Conservation (phyloP, 2,113 vertebrate species). For the Notechis scutatus region DNA sequence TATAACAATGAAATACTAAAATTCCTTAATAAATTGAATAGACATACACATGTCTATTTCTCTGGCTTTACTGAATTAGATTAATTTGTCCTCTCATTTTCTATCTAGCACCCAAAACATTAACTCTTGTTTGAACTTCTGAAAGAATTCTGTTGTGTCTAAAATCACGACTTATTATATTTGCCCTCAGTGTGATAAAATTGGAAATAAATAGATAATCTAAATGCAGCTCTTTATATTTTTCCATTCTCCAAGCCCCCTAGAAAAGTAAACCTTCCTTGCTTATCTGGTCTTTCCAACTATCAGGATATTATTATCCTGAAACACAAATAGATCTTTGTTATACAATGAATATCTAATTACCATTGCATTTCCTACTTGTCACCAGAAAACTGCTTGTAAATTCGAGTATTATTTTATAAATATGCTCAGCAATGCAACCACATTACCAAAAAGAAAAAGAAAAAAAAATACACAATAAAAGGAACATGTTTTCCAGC, state of each 20-base stretch:
- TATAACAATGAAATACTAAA: not conserved
- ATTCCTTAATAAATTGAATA: not conserved
- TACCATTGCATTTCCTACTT: constrained; percentile 23
- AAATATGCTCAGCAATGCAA: constrained; percentile 51
- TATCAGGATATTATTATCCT: not conserved
- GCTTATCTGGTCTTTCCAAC: not conserved
- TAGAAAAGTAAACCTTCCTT: not conserved
- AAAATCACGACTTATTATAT: constrained; percentile 17
- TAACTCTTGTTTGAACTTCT: constrained; percentile 29
- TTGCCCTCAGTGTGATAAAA: not conserved
- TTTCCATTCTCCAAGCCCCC: not conserved
- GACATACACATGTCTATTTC: not conserved
- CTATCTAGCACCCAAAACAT: not conserved
- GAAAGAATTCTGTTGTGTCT: not conserved
- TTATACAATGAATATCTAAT: constrained; percentile 33
- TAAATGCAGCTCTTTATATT: constrained; percentile 9
- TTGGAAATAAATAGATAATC: rapidly evolving
- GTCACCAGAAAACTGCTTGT: constrained; percentile 30
- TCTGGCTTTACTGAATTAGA: constrained; percentile 13
- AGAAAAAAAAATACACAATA: not conserved
- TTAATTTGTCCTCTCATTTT: not conserved
- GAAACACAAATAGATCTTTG: constrained; percentile 29
- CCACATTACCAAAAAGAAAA: not conserved
- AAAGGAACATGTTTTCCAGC: constrained; percentile 52
- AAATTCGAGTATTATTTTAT: constrained; percentile 11